These are phyloP conservation scores for Steromphala cineraria DNA, from an alignment of 2,888 invertebrate species.

Conservation along the genomic window DNA sequence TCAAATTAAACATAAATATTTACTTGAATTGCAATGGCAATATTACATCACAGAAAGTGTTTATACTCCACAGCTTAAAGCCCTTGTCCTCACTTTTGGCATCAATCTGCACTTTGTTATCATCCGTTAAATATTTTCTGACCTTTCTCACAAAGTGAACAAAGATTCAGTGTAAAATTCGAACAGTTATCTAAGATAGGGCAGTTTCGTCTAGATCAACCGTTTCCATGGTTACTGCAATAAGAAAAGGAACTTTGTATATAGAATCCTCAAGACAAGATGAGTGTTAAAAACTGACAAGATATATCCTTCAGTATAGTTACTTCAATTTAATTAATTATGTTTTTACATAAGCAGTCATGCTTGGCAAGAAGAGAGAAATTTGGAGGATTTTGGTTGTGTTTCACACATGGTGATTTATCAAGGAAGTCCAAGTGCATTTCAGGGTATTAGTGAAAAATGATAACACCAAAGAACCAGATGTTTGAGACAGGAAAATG, in stretches of 20 bases:
- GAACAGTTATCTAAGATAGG: neutral
- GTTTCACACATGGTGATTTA: too few relatives aligned
- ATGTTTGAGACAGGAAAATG: too few relatives aligned
- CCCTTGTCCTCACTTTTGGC: neutral
- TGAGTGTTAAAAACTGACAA: too few relatives aligned
- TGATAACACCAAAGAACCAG: too few relatives aligned
- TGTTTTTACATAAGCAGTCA: too few relatives aligned
- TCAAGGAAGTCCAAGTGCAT: too few relatives aligned
- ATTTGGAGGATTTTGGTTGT: too few relatives aligned
- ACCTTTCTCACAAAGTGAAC: neutral
- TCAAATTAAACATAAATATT: conserved; percentile 2
- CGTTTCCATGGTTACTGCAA: neutral
- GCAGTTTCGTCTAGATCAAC: neutral
- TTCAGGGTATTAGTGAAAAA: too few relatives aligned
- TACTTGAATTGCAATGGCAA: neutral
- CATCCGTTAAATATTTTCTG: neutral
- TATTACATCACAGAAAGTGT: neutral
- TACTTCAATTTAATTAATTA: too few relatives aligned
- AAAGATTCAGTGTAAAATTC: neutral
- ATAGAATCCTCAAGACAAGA: too few relatives aligned
- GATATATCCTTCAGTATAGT: too few relatives aligned
- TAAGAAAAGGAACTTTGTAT: neutral
- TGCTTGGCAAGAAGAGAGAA: too few relatives aligned
- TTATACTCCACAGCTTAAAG: neutral
- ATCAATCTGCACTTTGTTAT: neutral